Percentiles rank a stretch among this genome's conserved stretches.
These are phyloP conservation scores for Alloplasta piceator DNA, from an alignment of 2,888 invertebrate genomes.

Conservation along the genomic window DNA sequence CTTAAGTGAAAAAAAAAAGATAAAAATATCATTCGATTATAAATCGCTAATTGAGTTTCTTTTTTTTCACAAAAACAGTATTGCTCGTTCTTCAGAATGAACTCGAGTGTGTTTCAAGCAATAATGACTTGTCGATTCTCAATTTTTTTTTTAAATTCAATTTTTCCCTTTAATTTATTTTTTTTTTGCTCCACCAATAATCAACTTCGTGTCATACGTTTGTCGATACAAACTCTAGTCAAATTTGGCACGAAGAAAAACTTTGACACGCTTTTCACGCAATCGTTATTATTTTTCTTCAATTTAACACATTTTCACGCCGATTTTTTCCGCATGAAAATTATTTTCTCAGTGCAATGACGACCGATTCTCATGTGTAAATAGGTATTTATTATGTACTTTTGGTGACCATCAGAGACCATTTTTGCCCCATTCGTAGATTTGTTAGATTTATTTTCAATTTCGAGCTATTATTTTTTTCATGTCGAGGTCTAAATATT, in stretches of 20 bases:
- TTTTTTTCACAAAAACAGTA: conserved; percentile 33
- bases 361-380: conserved; percentile 71
- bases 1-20: conserved; percentile 9
- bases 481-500: conserved; percentile 37
- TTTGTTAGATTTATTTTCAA: conserved; percentile 35
- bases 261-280: conserved; percentile 20
- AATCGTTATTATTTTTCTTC: conserved; percentile 33
- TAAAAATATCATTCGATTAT: conserved; percentile 26
- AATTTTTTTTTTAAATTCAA: neutral
- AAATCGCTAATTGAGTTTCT: conserved; percentile 11
- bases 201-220: conserved; percentile 31
- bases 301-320: conserved; percentile 27
- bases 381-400: conserved; percentile 67
- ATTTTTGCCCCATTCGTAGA: conserved; percentile 27
- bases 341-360: conserved; percentile 77
- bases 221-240: conserved; percentile 38
- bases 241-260: conserved; percentile 29
- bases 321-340: conserved; percentile 29
- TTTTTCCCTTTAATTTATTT: conserved; percentile 23
- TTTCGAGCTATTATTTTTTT: conserved; percentile 20
- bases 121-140: conserved; percentile 35
- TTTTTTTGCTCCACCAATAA: conserved; percentile 11
- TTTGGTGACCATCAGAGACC: conserved; percentile 41
- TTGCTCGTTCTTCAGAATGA: conserved; percentile 31
- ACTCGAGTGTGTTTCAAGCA: conserved; percentile 44